These are phyloP conservation scores for Gobiocypris rarus DNA, from an alignment of 2,113 vertebrate species.

Conservation along the genomic window DNA sequence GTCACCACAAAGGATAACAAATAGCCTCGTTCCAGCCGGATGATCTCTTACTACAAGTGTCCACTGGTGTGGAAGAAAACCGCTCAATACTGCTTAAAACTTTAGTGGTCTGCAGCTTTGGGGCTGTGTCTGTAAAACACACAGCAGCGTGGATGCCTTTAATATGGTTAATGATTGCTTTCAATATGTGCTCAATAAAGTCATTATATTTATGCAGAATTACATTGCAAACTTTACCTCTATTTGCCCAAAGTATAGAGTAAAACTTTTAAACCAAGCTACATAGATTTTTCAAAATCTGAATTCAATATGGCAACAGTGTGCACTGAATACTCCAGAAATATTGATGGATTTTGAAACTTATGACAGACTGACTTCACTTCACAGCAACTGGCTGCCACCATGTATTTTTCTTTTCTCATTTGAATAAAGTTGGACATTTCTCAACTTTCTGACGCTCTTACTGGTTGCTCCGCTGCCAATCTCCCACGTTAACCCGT, in stretches of 20 bases:
- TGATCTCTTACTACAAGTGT: conserved; percentile 33
- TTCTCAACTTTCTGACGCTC: not conserved
- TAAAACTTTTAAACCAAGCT: not conserved
- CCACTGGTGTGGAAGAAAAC: conserved; percentile 4
- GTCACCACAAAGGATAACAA: conserved; percentile 35
- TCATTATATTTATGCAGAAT: conserved; percentile 1
- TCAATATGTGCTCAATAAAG: not conserved
- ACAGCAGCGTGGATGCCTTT: not conserved
- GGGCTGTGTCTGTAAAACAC: not conserved
- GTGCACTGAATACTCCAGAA: not conserved
- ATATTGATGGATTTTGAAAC: not conserved
- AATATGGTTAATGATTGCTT: not conserved
- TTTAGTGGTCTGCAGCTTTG: not conserved
- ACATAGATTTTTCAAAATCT: not conserved
- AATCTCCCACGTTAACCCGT: not conserved
- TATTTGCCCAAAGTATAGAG: not conserved
- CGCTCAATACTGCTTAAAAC: conserved; percentile 22
- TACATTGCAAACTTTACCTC: not conserved
- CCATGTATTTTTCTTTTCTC: not conserved
- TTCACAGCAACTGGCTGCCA: not conserved
- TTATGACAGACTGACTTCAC: not conserved
- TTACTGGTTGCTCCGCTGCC: not conserved
- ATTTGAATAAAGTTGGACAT: conserved; percentile 7
- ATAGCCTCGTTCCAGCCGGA: conserved; percentile 39
- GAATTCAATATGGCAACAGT: not conserved